Base-by-base conservation (phyloP, 1,140 invertebrate genomes). In the Zaprionus vittiger region DNA sequence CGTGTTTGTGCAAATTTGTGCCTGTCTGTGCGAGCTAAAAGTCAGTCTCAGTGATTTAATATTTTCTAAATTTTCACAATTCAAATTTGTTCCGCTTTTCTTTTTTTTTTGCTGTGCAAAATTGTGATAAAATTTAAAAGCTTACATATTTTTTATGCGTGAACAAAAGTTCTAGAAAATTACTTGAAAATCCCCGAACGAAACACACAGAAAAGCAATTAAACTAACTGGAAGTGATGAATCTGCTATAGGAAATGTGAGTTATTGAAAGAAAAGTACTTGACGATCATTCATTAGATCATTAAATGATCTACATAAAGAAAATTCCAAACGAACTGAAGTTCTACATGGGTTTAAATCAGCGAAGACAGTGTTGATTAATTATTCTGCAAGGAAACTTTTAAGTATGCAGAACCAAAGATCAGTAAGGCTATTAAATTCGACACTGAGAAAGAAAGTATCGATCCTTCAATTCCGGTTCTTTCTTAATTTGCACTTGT, bases 91-190 rank as follows among this genome's bases (percentile, higher is more conserved):
- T 56, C 5, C 41, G 52, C 24, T 63, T 12, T 11, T 6, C 11
- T 31, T 26, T 26, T 79, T 79, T 79, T 79, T 79, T 79, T 79
- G 63, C 54, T 72, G 77, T 79, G 77, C 52, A n/a, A 41, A 31
- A 59, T 66, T 79, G 77, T 79, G 77, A 79, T 77, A 79, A 52
- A 74, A 52, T 64, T 54, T 2, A 9, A n/a, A 63, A 61, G 34
- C 49, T 62, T n/a, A 26, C 26, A 22, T 56, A 71, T 68, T 68
- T 70, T 60, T 64, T 68, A 44, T 41, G 24, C 41, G 67, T 63
- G 67, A 57, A 22, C 14, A 37, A 38, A 57, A 69, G 22, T 59
- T 24, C 17, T 38, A 28, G 7, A 5, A 63, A 26, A 44, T 70
- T 28, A 59, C 11, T 59, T 59, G 11, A 31, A 57, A 56, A 17